Conservation (phyloP, 2,113 vertebrate genomes). For the Nothocercus nigrocapillus region DNA sequence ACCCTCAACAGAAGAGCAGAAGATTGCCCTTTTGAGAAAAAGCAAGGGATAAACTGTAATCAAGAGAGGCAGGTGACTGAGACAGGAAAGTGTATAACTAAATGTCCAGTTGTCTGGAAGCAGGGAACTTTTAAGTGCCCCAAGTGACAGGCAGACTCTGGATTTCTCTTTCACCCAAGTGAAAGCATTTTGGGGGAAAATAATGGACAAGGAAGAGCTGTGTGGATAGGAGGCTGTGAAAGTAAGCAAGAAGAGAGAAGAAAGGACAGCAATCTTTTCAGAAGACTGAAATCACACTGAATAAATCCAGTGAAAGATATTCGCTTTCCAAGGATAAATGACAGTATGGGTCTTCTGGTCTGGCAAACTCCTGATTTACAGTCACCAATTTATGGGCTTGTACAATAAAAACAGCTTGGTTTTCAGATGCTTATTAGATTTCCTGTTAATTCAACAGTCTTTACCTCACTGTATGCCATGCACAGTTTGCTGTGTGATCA, state of each 20-base stretch:
- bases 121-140: not conserved
- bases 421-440: not conserved
- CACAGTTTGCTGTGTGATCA: not conserved
- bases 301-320: not conserved
- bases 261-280: not conserved
- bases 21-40: not conserved
- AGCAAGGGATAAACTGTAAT: not conserved
- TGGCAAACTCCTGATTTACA: not conserved
- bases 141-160: not conserved
- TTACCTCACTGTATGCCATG: not conserved
- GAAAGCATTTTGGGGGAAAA: not conserved
- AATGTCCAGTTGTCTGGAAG: not conserved
- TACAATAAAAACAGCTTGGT: not conserved
- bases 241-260: not conserved
- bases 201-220: not conserved
- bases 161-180: not conserved
- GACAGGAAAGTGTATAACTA: not conserved
- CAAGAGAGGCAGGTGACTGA: not conserved
- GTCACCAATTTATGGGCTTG: not conserved
- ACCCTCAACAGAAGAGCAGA: not conserved
- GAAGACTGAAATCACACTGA: not conserved
- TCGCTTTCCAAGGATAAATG: not conserved
- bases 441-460: not conserved
- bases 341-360: not conserved
- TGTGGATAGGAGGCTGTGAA: not conserved